A percentile compares a stretch with the other conserved stretches of the same genome.
phyloP scores from a whole-genome alignment of 2,113 vertebrate species.

The Cyanoderma ruficeps region DNA sequence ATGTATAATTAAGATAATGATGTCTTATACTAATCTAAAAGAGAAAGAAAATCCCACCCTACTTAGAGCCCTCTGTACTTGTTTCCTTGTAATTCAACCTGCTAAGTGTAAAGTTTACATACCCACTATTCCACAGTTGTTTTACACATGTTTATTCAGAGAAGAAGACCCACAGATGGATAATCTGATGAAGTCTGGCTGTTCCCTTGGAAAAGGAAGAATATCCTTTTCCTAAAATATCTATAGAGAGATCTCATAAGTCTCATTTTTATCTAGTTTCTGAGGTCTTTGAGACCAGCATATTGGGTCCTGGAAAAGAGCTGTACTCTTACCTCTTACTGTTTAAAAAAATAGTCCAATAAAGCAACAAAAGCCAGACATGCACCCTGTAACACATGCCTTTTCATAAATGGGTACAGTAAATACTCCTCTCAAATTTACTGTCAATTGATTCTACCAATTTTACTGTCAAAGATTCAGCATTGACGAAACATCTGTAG shows the following conservation, averaged over 20 bases:
- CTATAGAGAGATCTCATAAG: not conserved
- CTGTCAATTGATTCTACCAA: not conserved
- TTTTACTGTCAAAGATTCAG: not conserved
- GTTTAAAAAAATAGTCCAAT: not conserved
- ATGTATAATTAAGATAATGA: not conserved
- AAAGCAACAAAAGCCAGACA: not conserved
- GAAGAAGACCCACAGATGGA: not conserved
- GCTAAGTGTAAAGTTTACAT: not conserved
- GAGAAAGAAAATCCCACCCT: not conserved
- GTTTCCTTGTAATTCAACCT: not conserved
- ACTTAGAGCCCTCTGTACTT: not conserved
- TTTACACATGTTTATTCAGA: not conserved
- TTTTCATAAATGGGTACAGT: not conserved
- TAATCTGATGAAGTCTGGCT: not conserved
- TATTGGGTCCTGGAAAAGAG: not conserved
- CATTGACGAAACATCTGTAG: not conserved
- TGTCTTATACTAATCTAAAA: not conserved
- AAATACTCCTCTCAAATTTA: not conserved
- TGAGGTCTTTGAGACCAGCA: not conserved
- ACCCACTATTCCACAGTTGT: not conserved
- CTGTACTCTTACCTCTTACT: not conserved
- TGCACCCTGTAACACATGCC: not conserved
- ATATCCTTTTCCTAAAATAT: not conserved
- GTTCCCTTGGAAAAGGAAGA: not conserved
- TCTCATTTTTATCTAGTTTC: not conserved